Conservation (phyloP, 2,113 vertebrate genomes). For the Otus sunia region DNA sequence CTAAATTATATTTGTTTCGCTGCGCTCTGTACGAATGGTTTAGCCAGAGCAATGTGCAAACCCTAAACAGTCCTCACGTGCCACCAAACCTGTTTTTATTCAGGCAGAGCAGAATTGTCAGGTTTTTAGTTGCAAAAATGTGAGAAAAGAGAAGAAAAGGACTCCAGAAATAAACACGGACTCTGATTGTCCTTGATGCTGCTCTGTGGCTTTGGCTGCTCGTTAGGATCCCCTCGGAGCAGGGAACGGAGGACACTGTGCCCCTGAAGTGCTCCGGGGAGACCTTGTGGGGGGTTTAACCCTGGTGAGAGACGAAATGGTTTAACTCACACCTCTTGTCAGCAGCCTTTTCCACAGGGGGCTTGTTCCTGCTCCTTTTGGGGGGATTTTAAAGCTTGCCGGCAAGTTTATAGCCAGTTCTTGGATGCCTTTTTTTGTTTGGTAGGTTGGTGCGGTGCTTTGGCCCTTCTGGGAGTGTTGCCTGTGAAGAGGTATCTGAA, state of each 20-base stretch:
- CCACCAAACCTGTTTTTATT: background rate
- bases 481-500: background rate
- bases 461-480: background rate
- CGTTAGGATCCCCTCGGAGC: background rate
- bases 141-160: background rate
- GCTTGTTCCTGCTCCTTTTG: background rate
- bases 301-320: background rate
- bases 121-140: background rate
- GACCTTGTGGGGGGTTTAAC: background rate
- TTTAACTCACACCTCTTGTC: too few relatives aligned
- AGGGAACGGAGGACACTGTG: background rate
- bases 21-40: background rate
- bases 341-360: background rate
- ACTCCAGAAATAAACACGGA: background rate
- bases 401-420: background rate
- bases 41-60: too few relatives aligned
- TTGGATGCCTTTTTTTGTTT: too few relatives aligned
- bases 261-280: background rate
- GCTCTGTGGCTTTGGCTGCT: background rate
- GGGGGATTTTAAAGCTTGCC: background rate
- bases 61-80: too few relatives aligned
- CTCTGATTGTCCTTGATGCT: background rate
- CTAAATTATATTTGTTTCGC: rapidly evolving
- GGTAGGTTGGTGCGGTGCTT: background rate
- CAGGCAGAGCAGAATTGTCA: background rate